Evolutionary conservation across 2,888 invertebrate genomes (phyloP), one percentile per base, ranked within the genome.

Genomic region (Meghimatium bilineatum): DNA sequence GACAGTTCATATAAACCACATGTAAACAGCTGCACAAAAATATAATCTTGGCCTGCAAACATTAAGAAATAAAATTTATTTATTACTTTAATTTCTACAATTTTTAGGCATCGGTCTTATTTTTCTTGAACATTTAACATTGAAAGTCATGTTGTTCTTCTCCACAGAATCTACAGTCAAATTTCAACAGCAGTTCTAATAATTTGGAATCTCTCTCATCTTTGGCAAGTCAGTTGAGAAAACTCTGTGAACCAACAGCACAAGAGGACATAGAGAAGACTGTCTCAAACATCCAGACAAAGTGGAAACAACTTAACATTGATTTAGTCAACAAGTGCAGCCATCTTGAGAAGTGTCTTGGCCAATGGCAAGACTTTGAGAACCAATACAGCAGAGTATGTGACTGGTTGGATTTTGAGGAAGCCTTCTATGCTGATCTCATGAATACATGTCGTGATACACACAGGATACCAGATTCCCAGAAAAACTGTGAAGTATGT

Each of bases 331-430:
- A 86, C 5, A 86, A 89, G 44, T 85, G 88, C 23, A 85, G 86
- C 23, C 83, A 86, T 82, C 91, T 91, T 87, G 90, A 91, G 71
- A 87, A 87, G 8, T 89, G 88, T 86, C 84, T 91, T 36, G 79
- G 87, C n/a, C 88, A 90, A 49, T 93, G 92, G 93, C 85, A 89
- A 79, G 85, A 84, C 20, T 92, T 91, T 83, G 91, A 93, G 85
- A 88, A 88, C 14, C 89, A 90, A 67, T 91, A 90, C 71, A 85
- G 78, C n/a, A 66, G 83, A 32, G 88, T 90, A 10, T 85, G 87
- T n/a, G 82, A 82, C 14, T 92, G 92, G 92, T 87, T 92, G 20
- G 90, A 90, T 67, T 85, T 85, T 34, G 90, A 89, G 85, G 92
- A 92, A 85, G 86, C 85, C 36, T 86, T 87, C 20, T 89, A 89